These are phyloP conservation scores for Torymus aiolomorphi DNA, from an alignment of 2,888 invertebrate genomes.

Conservation along the genomic window DNA sequence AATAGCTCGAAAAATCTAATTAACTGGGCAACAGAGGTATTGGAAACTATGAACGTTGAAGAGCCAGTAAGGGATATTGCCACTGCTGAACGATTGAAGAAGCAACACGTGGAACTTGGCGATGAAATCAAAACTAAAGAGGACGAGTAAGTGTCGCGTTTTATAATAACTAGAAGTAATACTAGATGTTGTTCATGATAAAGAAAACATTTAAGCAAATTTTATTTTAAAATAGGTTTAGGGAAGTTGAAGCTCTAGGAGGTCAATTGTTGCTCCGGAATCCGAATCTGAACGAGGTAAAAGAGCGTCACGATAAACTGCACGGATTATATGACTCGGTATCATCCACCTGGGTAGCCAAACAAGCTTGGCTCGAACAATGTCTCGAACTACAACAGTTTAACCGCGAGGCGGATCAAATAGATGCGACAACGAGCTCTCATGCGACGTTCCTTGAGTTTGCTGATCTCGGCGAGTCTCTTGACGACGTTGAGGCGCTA, in stretches of 20 bases:
- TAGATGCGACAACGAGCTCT: conserved; percentile 95
- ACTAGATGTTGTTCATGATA: too few species aligned
- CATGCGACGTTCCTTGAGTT: conserved; percentile 96
- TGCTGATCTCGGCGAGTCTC: conserved; percentile 88
- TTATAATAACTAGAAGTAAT: too few species aligned
- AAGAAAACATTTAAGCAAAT: too few species aligned
- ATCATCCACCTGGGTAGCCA: conserved; percentile 85
- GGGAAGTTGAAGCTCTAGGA: conserved; percentile 88
- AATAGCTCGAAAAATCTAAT: conserved; percentile 88
- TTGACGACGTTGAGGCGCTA: conserved; percentile 94
- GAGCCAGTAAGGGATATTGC: conserved; percentile 91
- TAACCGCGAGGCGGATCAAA: conserved; percentile 97
- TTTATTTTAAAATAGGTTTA: conserved; percentile 78
- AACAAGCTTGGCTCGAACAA: conserved; percentile 90
- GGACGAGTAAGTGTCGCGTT: conserved; percentile 83
- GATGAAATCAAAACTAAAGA: conserved; percentile 94
- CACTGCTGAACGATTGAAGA: conserved; percentile 92
- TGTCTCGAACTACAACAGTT: conserved; percentile 93
- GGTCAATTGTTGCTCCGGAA: conserved; percentile 85
- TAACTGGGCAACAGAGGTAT: conserved; percentile 89
- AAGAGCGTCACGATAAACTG: conserved; percentile 84
- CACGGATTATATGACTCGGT: conserved; percentile 87
- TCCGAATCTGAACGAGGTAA: conserved; percentile 85
- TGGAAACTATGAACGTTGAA: conserved; percentile 87
- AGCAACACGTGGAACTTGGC: conserved; percentile 92